phyloP scores from a whole-genome alignment of 2,113 vertebrate genomes.

The Laterallus jamaicensis region DNA sequence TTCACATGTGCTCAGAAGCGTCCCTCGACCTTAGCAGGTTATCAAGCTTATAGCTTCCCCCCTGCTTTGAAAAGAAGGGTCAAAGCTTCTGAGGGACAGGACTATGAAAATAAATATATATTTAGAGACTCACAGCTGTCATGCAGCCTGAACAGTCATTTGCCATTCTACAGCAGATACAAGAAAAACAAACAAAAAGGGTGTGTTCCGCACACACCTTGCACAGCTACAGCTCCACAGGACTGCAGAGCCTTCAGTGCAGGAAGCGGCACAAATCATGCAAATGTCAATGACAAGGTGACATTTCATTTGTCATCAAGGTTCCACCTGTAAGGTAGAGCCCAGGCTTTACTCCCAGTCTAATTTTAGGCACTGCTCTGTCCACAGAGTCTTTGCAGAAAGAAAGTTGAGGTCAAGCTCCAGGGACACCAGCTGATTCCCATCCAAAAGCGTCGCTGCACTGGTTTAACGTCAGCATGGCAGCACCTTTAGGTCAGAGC shows the following conservation, averaged over 20 bases:
- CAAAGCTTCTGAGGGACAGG: background rate
- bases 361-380: background rate
- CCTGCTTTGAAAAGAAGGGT: background rate
- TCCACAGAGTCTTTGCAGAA: background rate
- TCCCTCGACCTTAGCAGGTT: background rate
- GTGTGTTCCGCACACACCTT: background rate
- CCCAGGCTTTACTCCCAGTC: background rate
- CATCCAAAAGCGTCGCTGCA: background rate
- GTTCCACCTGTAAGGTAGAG: background rate
- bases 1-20: background rate
- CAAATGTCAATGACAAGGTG: background rate
- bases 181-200: background rate
- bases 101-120: background rate
- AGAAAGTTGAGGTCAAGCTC: background rate
- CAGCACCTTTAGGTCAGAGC: background rate
- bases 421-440: background rate
- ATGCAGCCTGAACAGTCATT: background rate
- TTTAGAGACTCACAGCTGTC: background rate
- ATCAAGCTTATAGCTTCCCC: background rate
- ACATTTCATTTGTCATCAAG: background rate
- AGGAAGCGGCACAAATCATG: background rate
- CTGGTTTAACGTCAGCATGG: background rate
- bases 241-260: fast-evolving
- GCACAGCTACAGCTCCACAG: background rate
- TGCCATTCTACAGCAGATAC: background rate